phyloP scores from a whole-genome alignment of 1,140 invertebrate genomes.

The Drosophila burlai region DNA sequence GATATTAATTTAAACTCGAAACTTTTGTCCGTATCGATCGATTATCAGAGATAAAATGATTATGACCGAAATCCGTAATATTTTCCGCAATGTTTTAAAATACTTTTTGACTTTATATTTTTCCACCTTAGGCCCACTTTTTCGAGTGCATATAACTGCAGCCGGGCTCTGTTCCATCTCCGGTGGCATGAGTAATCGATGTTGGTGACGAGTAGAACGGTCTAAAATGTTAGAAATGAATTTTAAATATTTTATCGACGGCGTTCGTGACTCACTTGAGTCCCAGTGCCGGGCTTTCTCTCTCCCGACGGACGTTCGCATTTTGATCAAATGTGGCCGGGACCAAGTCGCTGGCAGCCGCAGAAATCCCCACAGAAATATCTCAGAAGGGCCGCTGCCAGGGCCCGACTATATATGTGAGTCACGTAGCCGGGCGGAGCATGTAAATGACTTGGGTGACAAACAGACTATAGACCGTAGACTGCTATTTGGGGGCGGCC shows the following conservation, averaged over 20 bases:
- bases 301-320: conserved; percentile 57
- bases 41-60: no score
- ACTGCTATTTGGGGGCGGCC: conserved; percentile 45
- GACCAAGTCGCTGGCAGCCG: conserved; percentile 39
- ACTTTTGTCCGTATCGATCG: no score
- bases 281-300: conserved; percentile 28
- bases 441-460: conserved; percentile 84
- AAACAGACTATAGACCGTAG: conserved; percentile 67
- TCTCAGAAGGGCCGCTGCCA: conserved; percentile 20
- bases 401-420: conserved; percentile 64
- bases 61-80: no score
- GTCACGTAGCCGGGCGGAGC: conserved; percentile 75
- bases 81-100: no score
- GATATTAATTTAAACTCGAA: no score
- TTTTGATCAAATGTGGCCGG: conserved; percentile 77
- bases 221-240: conserved; percentile 80
- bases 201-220: conserved; percentile 36
- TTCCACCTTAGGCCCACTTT: neutral
- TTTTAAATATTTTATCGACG: conserved; percentile 83
- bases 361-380: conserved; percentile 61
- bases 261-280: conserved; percentile 76
- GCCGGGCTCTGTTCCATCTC: conserved; percentile 8
- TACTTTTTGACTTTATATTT: no score
- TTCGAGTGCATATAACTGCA: conserved; percentile 12
- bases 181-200: conserved; percentile 52